A percentile compares a stretch with the other conserved stretches of the same genome.
These are phyloP conservation scores for Papilio protenor DNA, from an alignment of 2,888 invertebrate genomes.

Conservation along the genomic window DNA sequence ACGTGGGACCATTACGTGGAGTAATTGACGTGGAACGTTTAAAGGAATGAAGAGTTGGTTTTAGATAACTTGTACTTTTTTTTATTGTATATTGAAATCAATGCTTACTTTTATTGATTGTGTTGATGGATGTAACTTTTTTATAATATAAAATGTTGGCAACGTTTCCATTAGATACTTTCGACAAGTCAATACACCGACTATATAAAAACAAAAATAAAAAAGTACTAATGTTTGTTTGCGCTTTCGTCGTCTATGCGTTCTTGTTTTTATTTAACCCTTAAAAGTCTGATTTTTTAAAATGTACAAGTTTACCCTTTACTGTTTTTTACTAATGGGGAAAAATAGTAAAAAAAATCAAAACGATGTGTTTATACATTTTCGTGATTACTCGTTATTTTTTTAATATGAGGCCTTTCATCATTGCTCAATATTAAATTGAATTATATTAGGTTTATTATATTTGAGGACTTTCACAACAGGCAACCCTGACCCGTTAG, in stretches of 20 bases:
- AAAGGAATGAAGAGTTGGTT: slow-evolving; percentile 18
- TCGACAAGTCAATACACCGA: background rate
- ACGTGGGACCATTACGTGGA: slow-evolving; percentile 12
- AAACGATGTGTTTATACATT: too few relatives aligned
- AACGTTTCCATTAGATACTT: slow-evolving; percentile 6
- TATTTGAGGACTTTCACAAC: slow-evolving; percentile 29
- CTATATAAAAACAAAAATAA: background rate
- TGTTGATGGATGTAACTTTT: slow-evolving; percentile 51
- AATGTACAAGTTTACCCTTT: too few relatives aligned
- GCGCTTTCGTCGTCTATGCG: background rate
- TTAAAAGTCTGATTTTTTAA: too few relatives aligned
- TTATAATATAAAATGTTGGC: slow-evolving; percentile 48
- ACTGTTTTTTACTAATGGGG: too few relatives aligned
- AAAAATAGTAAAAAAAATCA: too few relatives aligned
- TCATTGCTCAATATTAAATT: background rate
- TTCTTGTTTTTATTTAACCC: too few relatives aligned
- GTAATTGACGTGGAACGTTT: slow-evolving; percentile 18
- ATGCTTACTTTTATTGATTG: slow-evolving; percentile 42
- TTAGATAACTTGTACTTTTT: slow-evolving; percentile 7
- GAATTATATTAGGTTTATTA: background rate
- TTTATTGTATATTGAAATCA: slow-evolving; percentile 23
- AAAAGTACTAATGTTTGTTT: background rate
- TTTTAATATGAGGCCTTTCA: background rate
- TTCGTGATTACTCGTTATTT: too few relatives aligned
- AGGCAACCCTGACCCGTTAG: slow-evolving; percentile 65